phyloP scores from a whole-genome alignment of 2,797 vertebrate species.

The Myripristis jacobus region DNA sequence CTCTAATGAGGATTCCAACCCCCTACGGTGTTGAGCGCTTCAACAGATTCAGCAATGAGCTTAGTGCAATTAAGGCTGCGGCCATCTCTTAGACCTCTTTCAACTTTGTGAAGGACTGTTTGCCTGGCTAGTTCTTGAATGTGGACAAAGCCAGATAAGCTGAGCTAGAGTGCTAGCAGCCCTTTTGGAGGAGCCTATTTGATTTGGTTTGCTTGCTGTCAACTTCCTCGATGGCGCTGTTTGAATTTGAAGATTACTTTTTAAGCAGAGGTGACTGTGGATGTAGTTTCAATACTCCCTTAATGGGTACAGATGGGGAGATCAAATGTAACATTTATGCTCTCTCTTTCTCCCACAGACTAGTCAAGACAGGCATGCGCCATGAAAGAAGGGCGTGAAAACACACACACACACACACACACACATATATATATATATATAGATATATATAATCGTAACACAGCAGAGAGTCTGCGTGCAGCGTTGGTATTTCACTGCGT shows the following conservation, averaged over 20 bases:
- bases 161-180: conserved; percentile 28
- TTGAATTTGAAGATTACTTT: conserved; percentile 30
- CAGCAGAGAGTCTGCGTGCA: not conserved
- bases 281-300: not conserved
- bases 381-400: not conserved
- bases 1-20: conserved; percentile 66
- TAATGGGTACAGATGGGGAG: not conserved
- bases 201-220: conserved; percentile 34
- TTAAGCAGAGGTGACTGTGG: not conserved
- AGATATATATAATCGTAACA: not conserved
- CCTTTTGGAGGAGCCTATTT: conserved; percentile 18
- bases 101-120: conserved; percentile 46
- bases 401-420: too few species aligned
- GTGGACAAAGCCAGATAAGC: conserved; percentile 54
- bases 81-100: conserved; percentile 37
- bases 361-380: not conserved
- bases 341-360: not conserved
- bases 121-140: conserved; percentile 55
- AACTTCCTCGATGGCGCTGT: conserved; percentile 22
- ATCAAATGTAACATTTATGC: not conserved
- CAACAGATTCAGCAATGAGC: conserved; percentile 65
- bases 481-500: not conserved
- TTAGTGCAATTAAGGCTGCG: conserved; percentile 67
- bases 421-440: too few species aligned
- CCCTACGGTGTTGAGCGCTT: conserved; percentile 57